phyloP scores from a whole-genome alignment of 2,888 invertebrate genomes.

The Protodeltote pygarga region DNA sequence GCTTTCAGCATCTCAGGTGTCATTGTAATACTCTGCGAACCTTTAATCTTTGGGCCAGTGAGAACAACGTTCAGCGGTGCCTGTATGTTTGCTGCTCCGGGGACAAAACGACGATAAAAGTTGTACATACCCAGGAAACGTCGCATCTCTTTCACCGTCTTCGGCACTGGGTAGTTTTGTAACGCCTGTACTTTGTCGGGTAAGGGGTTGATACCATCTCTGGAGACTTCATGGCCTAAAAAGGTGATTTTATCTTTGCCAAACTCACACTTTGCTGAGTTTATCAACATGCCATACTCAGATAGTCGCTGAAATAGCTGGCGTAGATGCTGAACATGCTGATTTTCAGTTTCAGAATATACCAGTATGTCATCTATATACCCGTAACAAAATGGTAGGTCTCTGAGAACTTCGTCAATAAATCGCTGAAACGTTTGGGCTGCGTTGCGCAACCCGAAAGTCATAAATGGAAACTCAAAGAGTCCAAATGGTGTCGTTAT shows the following conservation, averaged over 20 bases:
- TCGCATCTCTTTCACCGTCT: conserved; percentile 28
- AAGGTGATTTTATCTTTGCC: conserved; percentile 18
- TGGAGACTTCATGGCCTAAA: conserved; percentile 25
- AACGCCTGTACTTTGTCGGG: conserved; percentile 10
- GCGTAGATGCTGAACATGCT: conserved; percentile 6
- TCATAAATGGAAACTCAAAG: too few species aligned
- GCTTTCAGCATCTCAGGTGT: conserved; percentile 33
- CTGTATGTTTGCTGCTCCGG: conserved; percentile 29
- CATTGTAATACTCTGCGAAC: conserved; percentile 44
- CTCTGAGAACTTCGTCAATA: too few species aligned
- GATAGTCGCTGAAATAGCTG: conserved; percentile 11
- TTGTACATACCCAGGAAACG: conserved; percentile 45
- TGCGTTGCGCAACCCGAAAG: too few species aligned
- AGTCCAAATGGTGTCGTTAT: too few species aligned
- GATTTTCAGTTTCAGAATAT: too few species aligned
- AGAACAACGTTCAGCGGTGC: conserved; percentile 16
- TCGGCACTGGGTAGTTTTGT: conserved; percentile 20
- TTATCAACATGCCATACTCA: conserved; percentile 27
- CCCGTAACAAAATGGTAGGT: too few species aligned
- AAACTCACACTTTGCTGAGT: conserved; percentile 19
- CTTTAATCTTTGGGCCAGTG: conserved; percentile 48
- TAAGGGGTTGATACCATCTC: conserved; percentile 9
- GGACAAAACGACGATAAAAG: conserved; percentile 39
- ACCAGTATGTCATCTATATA: too few species aligned
- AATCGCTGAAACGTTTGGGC: too few species aligned